A percentile compares a stretch with the other conserved stretches of the same genome.
phyloP scores from a whole-genome alignment of 1,140 invertebrate species.

The Pseudomyrmex pallidus region DNA sequence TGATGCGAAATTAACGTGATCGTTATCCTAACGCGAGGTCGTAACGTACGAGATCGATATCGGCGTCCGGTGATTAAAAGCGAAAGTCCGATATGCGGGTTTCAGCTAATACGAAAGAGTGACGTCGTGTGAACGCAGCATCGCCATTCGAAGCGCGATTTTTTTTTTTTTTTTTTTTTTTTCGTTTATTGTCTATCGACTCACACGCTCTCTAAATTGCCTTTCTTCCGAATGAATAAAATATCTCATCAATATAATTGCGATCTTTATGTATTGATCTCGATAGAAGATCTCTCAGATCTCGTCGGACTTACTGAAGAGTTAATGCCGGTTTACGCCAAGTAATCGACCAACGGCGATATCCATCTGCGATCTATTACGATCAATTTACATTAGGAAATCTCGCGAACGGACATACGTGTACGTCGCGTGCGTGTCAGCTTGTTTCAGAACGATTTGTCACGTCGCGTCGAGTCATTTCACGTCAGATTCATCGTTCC shows the following conservation, averaged over 20 bases:
- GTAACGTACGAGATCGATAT: conserved; percentile 7
- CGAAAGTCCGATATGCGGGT: neutral
- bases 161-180: neutral
- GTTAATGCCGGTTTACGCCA: neutral
- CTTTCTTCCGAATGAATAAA: too few species aligned
- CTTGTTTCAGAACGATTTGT: conserved; percentile 50
- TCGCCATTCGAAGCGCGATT: neutral
- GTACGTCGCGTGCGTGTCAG: conserved; percentile 1
- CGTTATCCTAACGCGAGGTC: neutral
- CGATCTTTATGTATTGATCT: too few species aligned
- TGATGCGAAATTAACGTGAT: conserved; percentile 25
- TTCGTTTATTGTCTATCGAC: neutral
- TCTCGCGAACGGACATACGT: conserved; percentile 7
- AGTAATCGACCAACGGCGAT: neutral
- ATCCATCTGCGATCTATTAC: neutral
- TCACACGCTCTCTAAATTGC: neutral
- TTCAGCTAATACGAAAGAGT: neutral
- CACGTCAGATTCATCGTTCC: conserved; percentile 49
- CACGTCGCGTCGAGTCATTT: conserved; percentile 40
- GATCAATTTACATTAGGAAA: conserved; percentile 25
- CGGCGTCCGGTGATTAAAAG: conserved; percentile 27
- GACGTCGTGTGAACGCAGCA: neutral
- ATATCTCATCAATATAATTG: neutral
- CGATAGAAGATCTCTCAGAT: too few species aligned
- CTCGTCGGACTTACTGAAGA: too few species aligned